Evolutionary conservation across 1,140 invertebrate genomes (phyloP).

Genomic region (Brachionus rotundiformis): DNA sequence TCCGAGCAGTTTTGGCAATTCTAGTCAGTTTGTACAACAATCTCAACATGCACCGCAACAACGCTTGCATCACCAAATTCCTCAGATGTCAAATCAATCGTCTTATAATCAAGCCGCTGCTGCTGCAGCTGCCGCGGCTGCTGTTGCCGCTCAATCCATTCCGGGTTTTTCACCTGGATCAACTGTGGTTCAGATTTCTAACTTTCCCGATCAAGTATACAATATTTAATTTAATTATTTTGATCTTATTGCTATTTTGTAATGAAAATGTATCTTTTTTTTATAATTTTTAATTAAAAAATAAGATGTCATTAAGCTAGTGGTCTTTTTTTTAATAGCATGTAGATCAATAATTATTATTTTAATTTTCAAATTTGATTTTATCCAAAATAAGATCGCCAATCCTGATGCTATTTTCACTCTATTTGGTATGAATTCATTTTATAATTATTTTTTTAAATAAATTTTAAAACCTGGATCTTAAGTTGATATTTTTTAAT

Average conservation of each 20-base stretch:
- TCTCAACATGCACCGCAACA: background rate
- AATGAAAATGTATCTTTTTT: background rate
- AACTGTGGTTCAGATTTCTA: constrained; percentile 49
- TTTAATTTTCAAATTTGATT: background rate
- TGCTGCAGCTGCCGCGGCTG: constrained; percentile 38
- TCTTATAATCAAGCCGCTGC: constrained; percentile 14
- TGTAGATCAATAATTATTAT: background rate
- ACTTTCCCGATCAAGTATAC: constrained; percentile 50
- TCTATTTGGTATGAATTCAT: constrained; percentile 81
- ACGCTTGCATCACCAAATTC: background rate
- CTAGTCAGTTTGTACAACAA: background rate
- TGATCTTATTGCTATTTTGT: background rate
- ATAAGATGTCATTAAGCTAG: too few species aligned
- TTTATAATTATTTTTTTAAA: constrained; percentile 31
- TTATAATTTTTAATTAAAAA: background rate
- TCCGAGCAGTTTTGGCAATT: background rate
- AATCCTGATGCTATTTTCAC: constrained; percentile 98
- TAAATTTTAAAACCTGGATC: too few species aligned
- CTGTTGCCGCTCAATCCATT: constrained; percentile 49
- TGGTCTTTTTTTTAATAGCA: background rate
- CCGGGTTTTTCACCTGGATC: background rate
- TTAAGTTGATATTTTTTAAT: too few species aligned
- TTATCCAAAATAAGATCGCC: constrained; percentile 44
- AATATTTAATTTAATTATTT: background rate
- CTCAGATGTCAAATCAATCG: constrained; percentile 9